phyloP scores from a whole-genome alignment of 2,113 vertebrate genomes.

The Mungos mungo region DNA sequence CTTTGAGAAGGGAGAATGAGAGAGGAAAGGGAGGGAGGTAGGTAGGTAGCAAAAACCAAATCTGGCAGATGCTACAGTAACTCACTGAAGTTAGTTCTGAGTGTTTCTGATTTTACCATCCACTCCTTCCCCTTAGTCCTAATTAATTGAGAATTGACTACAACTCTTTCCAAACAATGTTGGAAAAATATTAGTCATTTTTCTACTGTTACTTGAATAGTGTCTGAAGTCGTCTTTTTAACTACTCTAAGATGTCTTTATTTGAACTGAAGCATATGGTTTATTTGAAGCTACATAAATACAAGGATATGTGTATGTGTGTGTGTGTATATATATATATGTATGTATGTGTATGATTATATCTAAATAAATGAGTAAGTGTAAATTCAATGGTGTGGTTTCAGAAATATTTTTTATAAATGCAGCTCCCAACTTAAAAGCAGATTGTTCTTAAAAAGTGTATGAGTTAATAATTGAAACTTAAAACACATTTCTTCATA shows the following conservation, averaged over 20 bases:
- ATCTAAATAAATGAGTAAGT: slow-evolving; percentile 16
- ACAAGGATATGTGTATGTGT: background rate
- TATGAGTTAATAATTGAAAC: background rate
- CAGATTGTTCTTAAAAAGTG: background rate
- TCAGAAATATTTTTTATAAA: slow-evolving; percentile 9
- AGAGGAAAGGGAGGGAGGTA: background rate
- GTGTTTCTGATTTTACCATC: background rate
- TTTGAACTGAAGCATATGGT: slow-evolving; percentile 11
- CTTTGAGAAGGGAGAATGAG: background rate
- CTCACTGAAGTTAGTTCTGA: background rate
- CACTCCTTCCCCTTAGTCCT: background rate
- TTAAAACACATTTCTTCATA: slow-evolving; percentile 4
- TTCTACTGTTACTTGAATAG: background rate
- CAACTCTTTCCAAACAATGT: background rate
- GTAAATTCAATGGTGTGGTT: slow-evolving; percentile 17
- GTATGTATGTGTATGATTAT: background rate
- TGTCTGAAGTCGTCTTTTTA: background rate
- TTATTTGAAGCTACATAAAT: slow-evolving; percentile 33
- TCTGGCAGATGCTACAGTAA: background rate
- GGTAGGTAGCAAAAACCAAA: background rate
- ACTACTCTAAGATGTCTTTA: background rate
- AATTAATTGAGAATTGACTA: background rate
- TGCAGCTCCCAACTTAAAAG: background rate
- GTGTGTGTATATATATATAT: background rate
- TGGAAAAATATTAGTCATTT: background rate